phyloP scores from a whole-genome alignment of 2,797 vertebrate species.

The Pantherophis alleghaniensis region DNA sequence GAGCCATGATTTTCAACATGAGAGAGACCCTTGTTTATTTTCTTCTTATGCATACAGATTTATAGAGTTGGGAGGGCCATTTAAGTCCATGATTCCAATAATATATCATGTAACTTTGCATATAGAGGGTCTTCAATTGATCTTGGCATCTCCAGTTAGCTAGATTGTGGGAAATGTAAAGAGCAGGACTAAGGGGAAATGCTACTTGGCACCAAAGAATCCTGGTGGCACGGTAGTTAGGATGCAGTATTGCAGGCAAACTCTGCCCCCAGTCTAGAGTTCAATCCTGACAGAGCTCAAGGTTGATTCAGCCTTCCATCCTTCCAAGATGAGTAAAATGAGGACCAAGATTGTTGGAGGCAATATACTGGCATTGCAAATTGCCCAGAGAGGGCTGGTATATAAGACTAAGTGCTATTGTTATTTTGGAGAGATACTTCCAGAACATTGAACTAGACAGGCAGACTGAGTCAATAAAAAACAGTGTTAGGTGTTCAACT shows the following conservation, averaged over 20 bases:
- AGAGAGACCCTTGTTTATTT: conserved; percentile 29
- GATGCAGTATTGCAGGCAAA: not conserved
- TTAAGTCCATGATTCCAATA: not conserved
- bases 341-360: not conserved
- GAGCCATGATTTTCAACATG: conserved; percentile 43
- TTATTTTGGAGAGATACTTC: not conserved
- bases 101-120: not conserved
- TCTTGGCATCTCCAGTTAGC: not conserved
- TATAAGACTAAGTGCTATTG: not conserved
- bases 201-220: not conserved
- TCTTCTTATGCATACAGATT: conserved; percentile 28
- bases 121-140: not conserved
- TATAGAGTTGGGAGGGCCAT: not conserved
- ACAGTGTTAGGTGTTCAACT: not conserved
- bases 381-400: not conserved
- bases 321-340: not conserved
- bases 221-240: not conserved
- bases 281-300: not conserved
- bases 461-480: not conserved
- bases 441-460: not conserved
- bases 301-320: not conserved
- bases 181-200: not conserved
- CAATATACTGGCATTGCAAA: not conserved
- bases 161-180: not conserved
- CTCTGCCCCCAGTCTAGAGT: not conserved